Evolutionary conservation across 2,888 invertebrate genomes (phyloP).

Genomic region (Calephelis perditalis): DNA sequence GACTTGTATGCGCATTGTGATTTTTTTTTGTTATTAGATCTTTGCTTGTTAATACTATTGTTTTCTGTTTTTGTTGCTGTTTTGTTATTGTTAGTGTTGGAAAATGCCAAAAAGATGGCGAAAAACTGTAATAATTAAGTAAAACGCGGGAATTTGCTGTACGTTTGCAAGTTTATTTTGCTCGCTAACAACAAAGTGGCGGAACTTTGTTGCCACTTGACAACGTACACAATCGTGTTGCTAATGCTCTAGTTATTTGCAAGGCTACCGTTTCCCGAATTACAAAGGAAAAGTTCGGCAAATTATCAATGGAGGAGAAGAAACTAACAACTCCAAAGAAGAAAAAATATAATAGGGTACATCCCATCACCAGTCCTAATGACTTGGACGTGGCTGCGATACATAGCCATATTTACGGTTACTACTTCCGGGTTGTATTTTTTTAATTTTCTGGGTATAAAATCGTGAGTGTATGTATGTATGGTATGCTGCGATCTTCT

Average conservation of each 20-base stretch:
- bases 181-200: constrained; percentile 28
- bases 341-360: constrained; percentile 4
- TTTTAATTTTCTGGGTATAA: too few species aligned
- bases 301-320: too few species aligned
- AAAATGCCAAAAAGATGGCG: constrained; percentile 23
- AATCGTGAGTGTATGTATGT: too few species aligned
- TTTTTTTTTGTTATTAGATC: not conserved
- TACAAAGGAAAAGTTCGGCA: constrained; percentile 25
- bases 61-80: not conserved
- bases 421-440: not conserved
- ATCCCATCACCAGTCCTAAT: not conserved
- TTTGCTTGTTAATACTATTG: constrained; percentile 1
- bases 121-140: constrained; percentile 23
- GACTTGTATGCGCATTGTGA: not conserved
- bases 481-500: not conserved
- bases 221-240: constrained; percentile 26
- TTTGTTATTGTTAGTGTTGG: not conserved
- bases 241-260: constrained; percentile 30
- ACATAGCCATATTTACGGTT: not conserved
- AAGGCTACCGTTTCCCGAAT: constrained; percentile 25
- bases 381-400: not conserved
- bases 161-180: constrained; percentile 28
- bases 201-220: constrained; percentile 29
- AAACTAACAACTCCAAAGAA: too few species aligned
- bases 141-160: constrained; percentile 25